Evolutionary conservation across 2,797 vertebrate species (phyloP).

Genomic region (Pogoniulus pusillus): DNA sequence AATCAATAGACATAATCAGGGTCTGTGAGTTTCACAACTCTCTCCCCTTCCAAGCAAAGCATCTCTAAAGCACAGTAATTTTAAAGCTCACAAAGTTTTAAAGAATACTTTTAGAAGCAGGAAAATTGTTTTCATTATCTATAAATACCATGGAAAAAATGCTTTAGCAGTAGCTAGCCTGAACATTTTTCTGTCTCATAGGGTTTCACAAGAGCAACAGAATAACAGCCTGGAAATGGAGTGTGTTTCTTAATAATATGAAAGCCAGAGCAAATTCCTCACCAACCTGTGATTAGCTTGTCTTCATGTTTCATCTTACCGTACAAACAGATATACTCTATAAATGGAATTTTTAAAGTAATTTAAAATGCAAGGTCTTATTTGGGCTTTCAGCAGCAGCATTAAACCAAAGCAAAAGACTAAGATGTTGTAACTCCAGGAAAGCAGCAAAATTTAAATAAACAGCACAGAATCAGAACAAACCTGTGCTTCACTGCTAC

Average conservation of each 20-base stretch:
- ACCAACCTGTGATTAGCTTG: not conserved
- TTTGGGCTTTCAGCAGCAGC: not conserved
- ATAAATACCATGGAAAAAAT: not conserved
- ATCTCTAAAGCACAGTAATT: not conserved
- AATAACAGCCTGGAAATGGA: not conserved
- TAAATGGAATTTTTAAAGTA: not conserved
- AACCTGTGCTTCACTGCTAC: not conserved
- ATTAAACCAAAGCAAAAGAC: not conserved
- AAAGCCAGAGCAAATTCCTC: not conserved
- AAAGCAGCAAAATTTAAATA: not conserved
- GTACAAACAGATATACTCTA: not conserved
- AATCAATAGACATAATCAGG: not conserved
- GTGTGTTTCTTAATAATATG: not conserved
- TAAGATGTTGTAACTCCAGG: not conserved
- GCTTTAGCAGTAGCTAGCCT: not conserved
- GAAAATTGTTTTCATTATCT: not conserved
- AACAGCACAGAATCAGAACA: not conserved
- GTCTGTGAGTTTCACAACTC: fast-evolving
- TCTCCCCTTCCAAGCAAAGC: not conserved
- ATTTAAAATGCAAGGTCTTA: not conserved
- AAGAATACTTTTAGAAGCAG: not conserved
- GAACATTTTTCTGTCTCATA: not conserved
- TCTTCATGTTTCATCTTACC: not conserved
- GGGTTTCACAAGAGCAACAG: not conserved
- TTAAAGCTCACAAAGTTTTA: not conserved